These are phyloP conservation scores for Idaea aversata DNA, from an alignment of 2,888 invertebrate species.

Conservation along the genomic window DNA sequence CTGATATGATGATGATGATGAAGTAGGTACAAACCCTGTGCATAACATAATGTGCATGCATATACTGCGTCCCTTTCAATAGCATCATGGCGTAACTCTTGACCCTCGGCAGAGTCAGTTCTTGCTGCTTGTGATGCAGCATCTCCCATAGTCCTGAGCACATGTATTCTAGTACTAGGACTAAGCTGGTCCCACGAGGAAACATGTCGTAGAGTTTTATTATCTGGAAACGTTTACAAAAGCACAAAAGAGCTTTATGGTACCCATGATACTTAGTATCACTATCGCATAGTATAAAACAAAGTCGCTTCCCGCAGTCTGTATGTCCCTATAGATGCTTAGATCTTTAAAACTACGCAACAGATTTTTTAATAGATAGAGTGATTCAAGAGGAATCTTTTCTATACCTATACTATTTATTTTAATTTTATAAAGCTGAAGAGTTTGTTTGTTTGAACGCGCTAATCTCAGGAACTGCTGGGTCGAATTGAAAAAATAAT, in stretches of 20 bases:
- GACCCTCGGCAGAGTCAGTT: slow-evolving; percentile 86
- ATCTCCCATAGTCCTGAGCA: slow-evolving; percentile 92
- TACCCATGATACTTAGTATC: not conserved
- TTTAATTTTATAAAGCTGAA: no score
- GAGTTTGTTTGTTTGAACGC: no score
- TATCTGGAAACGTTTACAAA: slow-evolving; percentile 79
- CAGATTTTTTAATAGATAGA: no score
- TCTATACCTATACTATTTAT: no score
- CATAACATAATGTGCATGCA: slow-evolving; percentile 94
- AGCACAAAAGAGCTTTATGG: slow-evolving; percentile 6
- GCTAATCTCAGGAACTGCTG: no score
- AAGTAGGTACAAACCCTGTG: slow-evolving; percentile 85
- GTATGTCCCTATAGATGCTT: no score
- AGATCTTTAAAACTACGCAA: no score
- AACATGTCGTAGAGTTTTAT: slow-evolving; percentile 93
- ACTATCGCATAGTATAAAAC: not conserved
- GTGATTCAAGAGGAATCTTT: not conserved
- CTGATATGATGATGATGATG: no score
- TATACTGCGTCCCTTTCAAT: slow-evolving; percentile 91
- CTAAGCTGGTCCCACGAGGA: slow-evolving; percentile 92
- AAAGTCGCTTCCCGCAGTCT: no score
- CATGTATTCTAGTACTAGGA: slow-evolving; percentile 96
- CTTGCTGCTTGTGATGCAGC: slow-evolving; percentile 84
- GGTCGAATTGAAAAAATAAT: no score
- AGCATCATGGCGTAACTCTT: slow-evolving; percentile 95